Evolutionary conservation across 2,797 vertebrate species (phyloP).

Genomic region (Neosilurus mollespiculum): DNA sequence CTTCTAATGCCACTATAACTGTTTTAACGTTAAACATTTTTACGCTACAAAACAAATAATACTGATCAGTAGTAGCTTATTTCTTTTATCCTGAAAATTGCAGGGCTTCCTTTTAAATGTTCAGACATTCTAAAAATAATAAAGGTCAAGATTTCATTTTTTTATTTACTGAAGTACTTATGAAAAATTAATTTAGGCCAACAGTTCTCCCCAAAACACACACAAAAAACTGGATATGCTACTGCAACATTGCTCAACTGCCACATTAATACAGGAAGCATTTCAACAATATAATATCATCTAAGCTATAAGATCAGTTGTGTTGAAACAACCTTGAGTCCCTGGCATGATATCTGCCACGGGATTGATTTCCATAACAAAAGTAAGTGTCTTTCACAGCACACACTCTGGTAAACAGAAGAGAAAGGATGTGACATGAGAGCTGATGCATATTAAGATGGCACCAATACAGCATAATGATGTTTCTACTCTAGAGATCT

Average conservation of each 20-base stretch:
- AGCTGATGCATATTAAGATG: constrained; percentile 41
- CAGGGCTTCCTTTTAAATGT: constrained; percentile 22
- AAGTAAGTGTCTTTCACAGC: constrained; percentile 48
- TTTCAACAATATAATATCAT: constrained; percentile 35
- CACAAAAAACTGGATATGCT: background rate
- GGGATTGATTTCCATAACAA: constrained; percentile 66
- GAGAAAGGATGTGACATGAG: constrained; percentile 28
- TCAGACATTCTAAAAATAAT: background rate
- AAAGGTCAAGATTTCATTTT: background rate
- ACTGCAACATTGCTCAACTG: background rate
- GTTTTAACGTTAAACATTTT: background rate
- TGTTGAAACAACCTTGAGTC: constrained; percentile 73
- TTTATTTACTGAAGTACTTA: constrained; percentile 10
- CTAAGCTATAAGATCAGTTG: constrained; percentile 63
- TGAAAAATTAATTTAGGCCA: constrained; percentile 33
- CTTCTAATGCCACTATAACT: constrained; percentile 22
- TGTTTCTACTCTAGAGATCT: constrained; percentile 32
- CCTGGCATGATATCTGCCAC: constrained; percentile 57
- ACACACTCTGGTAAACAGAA: constrained; percentile 46
- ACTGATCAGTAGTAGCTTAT: constrained; percentile 9
- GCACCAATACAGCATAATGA: constrained; percentile 37
- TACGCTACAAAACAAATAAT: constrained; percentile 24
- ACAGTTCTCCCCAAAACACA: background rate
- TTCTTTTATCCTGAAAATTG: constrained; percentile 3
- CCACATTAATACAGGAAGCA: constrained; percentile 3